These are phyloP conservation scores for Argyresthia albistria DNA, from an alignment of 2,888 invertebrate species.

Conservation along the genomic window DNA sequence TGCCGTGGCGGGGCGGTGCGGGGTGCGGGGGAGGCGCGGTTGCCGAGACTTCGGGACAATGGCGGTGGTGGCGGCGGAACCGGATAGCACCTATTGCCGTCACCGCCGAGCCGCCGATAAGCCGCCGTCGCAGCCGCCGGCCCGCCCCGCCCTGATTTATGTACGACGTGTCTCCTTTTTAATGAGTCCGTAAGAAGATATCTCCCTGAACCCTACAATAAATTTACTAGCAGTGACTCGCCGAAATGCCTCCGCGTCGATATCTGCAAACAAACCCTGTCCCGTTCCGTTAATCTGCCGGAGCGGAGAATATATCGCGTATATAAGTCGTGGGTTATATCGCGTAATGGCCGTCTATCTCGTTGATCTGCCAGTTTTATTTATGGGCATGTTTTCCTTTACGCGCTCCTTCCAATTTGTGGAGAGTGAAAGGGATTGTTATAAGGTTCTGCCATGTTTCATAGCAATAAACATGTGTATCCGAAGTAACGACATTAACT, in stretches of 20 bases:
- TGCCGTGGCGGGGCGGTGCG: not conserved
- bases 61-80: slow-evolving; percentile 50
- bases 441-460: slow-evolving; percentile 66
- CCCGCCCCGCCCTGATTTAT: slow-evolving; percentile 60
- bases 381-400: slow-evolving; percentile 71
- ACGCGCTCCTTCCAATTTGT: slow-evolving; percentile 70
- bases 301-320: slow-evolving; percentile 55
- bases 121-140: slow-evolving; percentile 26
- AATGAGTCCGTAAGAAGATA: slow-evolving; percentile 72
- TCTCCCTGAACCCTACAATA: slow-evolving; percentile 61
- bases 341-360: slow-evolving; percentile 68
- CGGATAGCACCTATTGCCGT: slow-evolving; percentile 72
- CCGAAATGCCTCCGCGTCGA: slow-evolving; percentile 61
- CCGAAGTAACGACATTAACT: slow-evolving; percentile 65
- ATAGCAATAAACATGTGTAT: slow-evolving; percentile 69
- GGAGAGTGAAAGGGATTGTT: slow-evolving; percentile 72
- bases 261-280: slow-evolving; percentile 65
- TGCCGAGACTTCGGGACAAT: slow-evolving; percentile 30
- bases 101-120: slow-evolving; percentile 45
- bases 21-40: slow-evolving; percentile 13
- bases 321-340: slow-evolving; percentile 67
- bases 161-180: slow-evolving; percentile 71
- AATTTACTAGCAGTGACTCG: slow-evolving; percentile 59
- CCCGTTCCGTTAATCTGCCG: slow-evolving; percentile 62
- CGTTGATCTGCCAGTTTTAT: slow-evolving; percentile 70